Evolutionary conservation across 2,888 invertebrate genomes (phyloP), one percentile per base, ranked within the genome.

Genomic region (Lasioglossum calceatum): DNA sequence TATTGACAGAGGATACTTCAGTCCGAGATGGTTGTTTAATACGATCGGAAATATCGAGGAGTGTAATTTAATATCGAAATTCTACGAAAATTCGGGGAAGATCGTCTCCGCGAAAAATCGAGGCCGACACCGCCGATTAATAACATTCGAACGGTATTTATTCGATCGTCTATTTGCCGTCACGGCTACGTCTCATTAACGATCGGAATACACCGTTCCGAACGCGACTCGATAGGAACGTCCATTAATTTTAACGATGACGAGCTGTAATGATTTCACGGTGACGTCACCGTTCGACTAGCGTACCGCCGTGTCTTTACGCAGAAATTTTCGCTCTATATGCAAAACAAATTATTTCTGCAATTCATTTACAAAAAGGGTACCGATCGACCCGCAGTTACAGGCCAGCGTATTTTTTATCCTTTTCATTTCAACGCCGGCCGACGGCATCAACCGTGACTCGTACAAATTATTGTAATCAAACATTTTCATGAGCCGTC

Each of bases 201-300:
- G 81, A 47, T 77, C 67, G 73, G 67, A 77, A 81, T 80, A 75
- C 36, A 81, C 54, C 70, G 54, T 47, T 71, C 19, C 73, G 16
- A 5, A 42, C 42, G 47, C 58, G 80, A n/a, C 75, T 67, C 80
- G 73, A 81, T 64, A 42, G 32, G 61, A 71, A 36, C 81, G 72
- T 84, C 77, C 81, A 84, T 84, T 84, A 84, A 81, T 81, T 84
- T 84, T 84, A 84, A 84, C 71, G 81, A 84, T 79, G 70, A 67
- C 81, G 71, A 27, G 72, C 72, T 58, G 76, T 84, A 81, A 81
- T 84, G 81, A 81, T 81, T 81, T 67, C 84, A 54, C 72, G 8
- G 73, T 54, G 81, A 64, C 81, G 64, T 77, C 81, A 80, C 61
- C 36, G 44, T 16, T 42, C 54, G 58, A n/a, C 54, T 27, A 27